These are phyloP conservation scores for Cyprinodon variegatus DNA, from an alignment of 2,113 vertebrate species.

Conservation along the genomic window DNA sequence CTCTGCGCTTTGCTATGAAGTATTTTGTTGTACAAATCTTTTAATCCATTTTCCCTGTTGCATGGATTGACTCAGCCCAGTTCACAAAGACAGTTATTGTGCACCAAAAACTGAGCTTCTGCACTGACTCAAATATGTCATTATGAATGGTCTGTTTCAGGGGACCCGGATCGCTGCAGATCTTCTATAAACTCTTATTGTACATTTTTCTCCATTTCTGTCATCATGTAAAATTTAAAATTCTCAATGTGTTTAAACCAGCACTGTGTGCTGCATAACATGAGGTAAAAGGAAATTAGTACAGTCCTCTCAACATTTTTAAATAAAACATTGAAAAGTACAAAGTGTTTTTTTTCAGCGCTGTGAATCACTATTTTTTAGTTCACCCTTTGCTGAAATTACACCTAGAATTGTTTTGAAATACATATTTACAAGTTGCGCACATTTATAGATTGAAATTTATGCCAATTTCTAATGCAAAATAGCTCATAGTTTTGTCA, in stretches of 20 bases:
- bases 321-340: background rate
- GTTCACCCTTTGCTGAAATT: too few species aligned
- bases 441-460: too few species aligned
- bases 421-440: background rate
- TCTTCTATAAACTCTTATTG: slow-evolving; percentile 19
- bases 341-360: too few species aligned
- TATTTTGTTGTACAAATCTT: slow-evolving; percentile 73
- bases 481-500: too few species aligned
- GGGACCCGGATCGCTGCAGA: slow-evolving; percentile 26
- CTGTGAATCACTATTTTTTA: too few species aligned
- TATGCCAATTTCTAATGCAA: too few species aligned
- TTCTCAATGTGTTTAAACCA: too few species aligned
- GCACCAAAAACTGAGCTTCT: slow-evolving; percentile 20
- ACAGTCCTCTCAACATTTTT: background rate
- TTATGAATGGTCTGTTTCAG: slow-evolving; percentile 30
- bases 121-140: slow-evolving; percentile 28
- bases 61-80: slow-evolving; percentile 44
- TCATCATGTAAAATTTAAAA: too few species aligned
- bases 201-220: too few species aligned
- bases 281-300: too few species aligned
- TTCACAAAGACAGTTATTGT: slow-evolving; percentile 41
- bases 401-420: background rate
- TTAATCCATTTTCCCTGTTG: slow-evolving; percentile 67
- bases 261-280: too few species aligned
- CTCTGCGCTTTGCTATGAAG: slow-evolving; percentile 60